A percentile compares a stretch with the other conserved stretches of the same genome.
Evolutionary conservation across 2,797 vertebrate species (phyloP).

Genomic region (Anabacerthia variegaticeps): DNA sequence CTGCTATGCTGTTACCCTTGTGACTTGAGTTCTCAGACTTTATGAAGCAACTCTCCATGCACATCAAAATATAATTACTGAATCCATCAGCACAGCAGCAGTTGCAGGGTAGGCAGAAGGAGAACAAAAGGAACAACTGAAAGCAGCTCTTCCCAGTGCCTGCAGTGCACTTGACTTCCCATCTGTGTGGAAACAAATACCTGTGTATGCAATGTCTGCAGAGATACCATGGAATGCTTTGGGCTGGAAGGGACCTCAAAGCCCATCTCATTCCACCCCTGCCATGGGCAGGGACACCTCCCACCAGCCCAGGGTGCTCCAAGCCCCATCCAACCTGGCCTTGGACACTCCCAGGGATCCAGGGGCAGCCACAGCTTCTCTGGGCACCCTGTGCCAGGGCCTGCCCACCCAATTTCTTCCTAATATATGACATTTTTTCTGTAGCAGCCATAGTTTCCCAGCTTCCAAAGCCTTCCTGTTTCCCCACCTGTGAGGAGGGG

Average conservation of each 20-base stretch:
- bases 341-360: neutral
- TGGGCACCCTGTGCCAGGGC: neutral
- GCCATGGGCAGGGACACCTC: neutral
- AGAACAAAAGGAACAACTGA: neutral
- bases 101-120: neutral
- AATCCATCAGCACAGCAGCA: neutral
- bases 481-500: neutral
- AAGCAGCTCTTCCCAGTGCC: neutral
- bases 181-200: neutral
- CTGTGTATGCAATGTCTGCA: neutral
- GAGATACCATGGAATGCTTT: neutral
- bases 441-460: neutral
- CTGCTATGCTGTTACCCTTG: neutral
- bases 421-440: rapidly evolving
- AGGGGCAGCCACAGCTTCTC: neutral
- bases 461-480: neutral
- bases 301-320: rapidly evolving
- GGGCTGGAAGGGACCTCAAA: neutral
- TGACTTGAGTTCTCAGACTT: neutral
- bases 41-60: neutral
- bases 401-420: neutral
- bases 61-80: neutral
- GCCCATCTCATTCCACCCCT: rapidly evolving
- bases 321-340: neutral
- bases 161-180: neutral